Base-by-base conservation (phyloP, 35 echinoderm and acorn worm species). In the Chiridota heheva region DNA sequence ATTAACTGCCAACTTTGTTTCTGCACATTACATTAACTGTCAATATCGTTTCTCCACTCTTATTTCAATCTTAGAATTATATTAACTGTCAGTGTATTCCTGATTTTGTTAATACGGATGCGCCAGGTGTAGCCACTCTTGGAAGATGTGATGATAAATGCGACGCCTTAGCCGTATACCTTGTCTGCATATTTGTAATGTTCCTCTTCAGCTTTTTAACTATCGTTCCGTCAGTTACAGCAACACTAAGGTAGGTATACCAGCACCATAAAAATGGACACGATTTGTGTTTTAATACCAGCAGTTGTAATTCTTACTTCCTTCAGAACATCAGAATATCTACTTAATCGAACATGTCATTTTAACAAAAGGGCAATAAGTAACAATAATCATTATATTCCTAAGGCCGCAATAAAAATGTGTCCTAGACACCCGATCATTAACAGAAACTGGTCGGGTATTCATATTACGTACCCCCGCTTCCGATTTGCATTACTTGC, bases 181-280 rank as follows among this genome's bases (percentile, higher is more conserved):
- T 92, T 26, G 77, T 44, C 34, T 53, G 86, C 4, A 60, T 86
- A 0, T 92, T 92, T 58, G 8, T 87, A 1, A 39, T 80, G 24
- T 67, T 85, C 36, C 58, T 86, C 30, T 62, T 79, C 76, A 92
- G 83, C 6, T 76, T 92, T 27, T 59, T 92, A 46, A 76, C 90
- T 24, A 43, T 86, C 22, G 90, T 92, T 20, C 90, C 90, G 16
- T 70, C 90, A 31, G 80, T 62, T 18, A 92, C 84, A 22, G 90
- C 90, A 7, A 87, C 90, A 41, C 48, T 92, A 2, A 92, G 90
- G 90, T 92, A 68, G 1, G 60, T 12, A 49, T 28, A 17, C 7
- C 13, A 7, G 31, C 15, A 64, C 31, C 7, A 10, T 15, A 27
- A 20, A 8, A 30, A 17, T 15, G 15, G 7, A 30, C 8, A 64